Evolutionary conservation across 2,113 vertebrate species (phyloP).

Genomic region (Oriolus oriolus): DNA sequence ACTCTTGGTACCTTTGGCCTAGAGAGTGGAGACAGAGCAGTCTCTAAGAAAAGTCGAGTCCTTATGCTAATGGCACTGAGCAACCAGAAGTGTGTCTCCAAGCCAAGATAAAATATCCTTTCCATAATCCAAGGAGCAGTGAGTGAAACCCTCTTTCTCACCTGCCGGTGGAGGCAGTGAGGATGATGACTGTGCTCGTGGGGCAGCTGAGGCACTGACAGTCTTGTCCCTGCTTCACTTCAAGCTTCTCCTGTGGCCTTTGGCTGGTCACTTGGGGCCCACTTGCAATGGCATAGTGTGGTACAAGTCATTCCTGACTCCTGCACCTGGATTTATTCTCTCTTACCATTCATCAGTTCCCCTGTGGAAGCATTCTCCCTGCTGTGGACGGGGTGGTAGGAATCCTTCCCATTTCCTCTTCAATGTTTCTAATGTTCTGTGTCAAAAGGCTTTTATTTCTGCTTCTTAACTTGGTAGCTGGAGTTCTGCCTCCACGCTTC

Average conservation of each 20-base stretch:
- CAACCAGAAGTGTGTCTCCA: neutral
- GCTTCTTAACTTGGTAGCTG: conserved; percentile 21
- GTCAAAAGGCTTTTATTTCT: conserved; percentile 46
- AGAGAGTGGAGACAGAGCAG: neutral
- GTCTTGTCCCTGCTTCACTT: neutral
- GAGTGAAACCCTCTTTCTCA: neutral
- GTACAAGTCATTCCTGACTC: neutral
- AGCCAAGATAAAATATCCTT: neutral
- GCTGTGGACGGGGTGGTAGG: neutral
- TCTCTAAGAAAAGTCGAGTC: rapidly evolving
- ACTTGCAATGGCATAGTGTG: neutral
- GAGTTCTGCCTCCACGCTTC: conserved; percentile 5
- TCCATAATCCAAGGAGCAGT: neutral
- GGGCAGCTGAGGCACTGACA: neutral
- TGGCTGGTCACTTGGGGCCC: neutral
- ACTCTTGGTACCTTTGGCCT: neutral
- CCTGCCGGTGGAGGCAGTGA: too few relatives aligned
- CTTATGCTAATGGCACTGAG: neutral
- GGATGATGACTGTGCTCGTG: neutral
- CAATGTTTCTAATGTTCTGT: neutral
- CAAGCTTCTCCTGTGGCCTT: neutral
- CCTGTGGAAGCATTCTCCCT: neutral
- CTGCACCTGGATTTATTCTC: neutral
- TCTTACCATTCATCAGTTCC: neutral
- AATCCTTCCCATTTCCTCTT: neutral